Conservation (phyloP, 2,113 vertebrate species). For the Eolophus roseicapilla region DNA sequence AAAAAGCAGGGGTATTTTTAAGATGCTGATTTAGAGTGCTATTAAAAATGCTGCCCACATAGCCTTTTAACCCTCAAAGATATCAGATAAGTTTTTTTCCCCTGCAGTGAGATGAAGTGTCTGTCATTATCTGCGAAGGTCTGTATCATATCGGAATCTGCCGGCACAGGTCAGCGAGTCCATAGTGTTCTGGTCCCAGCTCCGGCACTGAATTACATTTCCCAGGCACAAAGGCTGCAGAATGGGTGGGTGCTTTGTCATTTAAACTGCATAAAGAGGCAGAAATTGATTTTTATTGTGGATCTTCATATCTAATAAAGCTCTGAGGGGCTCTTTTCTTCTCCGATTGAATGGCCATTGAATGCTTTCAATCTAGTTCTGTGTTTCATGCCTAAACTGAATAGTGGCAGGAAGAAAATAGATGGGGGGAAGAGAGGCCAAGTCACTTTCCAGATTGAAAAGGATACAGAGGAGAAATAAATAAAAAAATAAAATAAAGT, state of each 20-base stretch:
- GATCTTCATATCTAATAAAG: conserved; percentile 99
- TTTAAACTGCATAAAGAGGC: conserved; percentile 99
- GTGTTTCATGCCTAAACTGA: conserved; percentile 99
- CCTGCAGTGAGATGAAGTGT: conserved; percentile 95
- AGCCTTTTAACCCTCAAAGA: conserved; percentile 95
- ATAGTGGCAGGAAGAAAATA: conserved; percentile 86
- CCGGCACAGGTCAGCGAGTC: conserved; percentile 93
- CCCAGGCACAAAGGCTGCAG: conserved; percentile 93
- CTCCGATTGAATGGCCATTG: conserved; percentile 96
- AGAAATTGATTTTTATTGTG: conserved; percentile 99
- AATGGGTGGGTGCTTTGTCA: conserved; percentile 99
- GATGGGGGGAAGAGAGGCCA: conserved; percentile 86
- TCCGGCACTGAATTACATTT: conserved; percentile 97
- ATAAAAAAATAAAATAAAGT: conserved; percentile 84
- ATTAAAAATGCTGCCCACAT: conserved; percentile 93
- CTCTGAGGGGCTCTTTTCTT: conserved; percentile 99
- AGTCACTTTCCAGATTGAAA: conserved; percentile 88
- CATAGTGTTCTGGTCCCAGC: conserved; percentile 88
- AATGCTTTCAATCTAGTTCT: conserved; percentile 99
- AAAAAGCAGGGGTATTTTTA: conserved; percentile 70
- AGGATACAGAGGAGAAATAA: conserved; percentile 91
- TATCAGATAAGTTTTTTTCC: conserved; percentile 93
- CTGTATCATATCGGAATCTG: conserved; percentile 99
- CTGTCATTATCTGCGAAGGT: conserved; percentile 97
- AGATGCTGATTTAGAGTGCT: conserved; percentile 76